phyloP scores from a whole-genome alignment of 2,797 vertebrate species.

The Lates japonicus region DNA sequence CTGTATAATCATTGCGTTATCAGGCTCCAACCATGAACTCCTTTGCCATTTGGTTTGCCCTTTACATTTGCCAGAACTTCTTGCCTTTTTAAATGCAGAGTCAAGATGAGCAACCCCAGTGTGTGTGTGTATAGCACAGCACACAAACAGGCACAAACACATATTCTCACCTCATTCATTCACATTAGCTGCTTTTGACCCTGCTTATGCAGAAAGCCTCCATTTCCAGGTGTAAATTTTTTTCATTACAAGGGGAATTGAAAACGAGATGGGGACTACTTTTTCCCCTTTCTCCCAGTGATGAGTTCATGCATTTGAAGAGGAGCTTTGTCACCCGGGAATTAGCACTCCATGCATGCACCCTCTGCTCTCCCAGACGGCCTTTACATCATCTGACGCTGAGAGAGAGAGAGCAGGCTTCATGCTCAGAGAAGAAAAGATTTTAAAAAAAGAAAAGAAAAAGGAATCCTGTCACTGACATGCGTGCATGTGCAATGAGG shows the following conservation, averaged over 20 bases:
- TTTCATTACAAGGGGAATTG: conserved; percentile 86
- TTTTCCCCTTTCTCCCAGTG: conserved; percentile 74
- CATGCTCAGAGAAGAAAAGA: conserved; percentile 10
- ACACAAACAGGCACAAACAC: conserved; percentile 56
- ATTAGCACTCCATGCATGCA: conserved; percentile 85
- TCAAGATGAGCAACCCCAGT: conserved; percentile 37
- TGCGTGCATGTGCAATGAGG: neutral
- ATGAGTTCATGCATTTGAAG: conserved; percentile 88
- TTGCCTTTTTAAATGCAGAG: conserved; percentile 67
- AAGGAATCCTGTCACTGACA: conserved; percentile 39
- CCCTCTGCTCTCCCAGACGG: conserved; percentile 70
- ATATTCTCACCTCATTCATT: conserved; percentile 68
- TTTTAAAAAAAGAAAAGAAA: conserved; percentile 1
- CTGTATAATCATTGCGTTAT: conserved; percentile 50
- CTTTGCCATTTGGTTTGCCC: conserved; percentile 64
- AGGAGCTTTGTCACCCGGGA: conserved; percentile 86
- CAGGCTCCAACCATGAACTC: conserved; percentile 56
- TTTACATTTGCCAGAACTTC: conserved; percentile 66
- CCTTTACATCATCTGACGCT: conserved; percentile 76
- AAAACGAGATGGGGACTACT: conserved; percentile 80
- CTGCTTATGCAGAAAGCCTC: conserved; percentile 79
- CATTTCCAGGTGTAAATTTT: conserved; percentile 84
- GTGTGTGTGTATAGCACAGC: neutral
- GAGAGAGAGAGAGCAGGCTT: conserved; percentile 36
- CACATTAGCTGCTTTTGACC: conserved; percentile 77